Evolutionary conservation across 2,888 invertebrate genomes (phyloP).

Genomic region (Apeira syringaria): DNA sequence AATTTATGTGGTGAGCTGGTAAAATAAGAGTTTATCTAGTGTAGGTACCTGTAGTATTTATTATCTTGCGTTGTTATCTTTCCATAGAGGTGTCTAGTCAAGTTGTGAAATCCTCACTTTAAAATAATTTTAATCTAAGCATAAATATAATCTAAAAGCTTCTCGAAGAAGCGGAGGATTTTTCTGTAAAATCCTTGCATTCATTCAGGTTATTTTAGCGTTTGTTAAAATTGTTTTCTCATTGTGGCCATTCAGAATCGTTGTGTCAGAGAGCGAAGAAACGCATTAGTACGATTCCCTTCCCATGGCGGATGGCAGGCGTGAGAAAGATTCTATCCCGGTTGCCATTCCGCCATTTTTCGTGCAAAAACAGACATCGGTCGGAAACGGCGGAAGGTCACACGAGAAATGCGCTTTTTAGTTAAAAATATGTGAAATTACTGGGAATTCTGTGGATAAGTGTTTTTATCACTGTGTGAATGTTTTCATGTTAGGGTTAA

Average conservation of each 20-base stretch:
- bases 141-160: no score
- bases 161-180: no score
- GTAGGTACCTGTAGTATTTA: no score
- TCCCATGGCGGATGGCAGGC: constrained; percentile 67
- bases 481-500: neutral
- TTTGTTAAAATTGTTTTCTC: neutral
- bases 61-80: no score
- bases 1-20: no score
- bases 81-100: no score
- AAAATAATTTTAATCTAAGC: no score
- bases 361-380: constrained; percentile 64
- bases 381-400: constrained; percentile 69
- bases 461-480: constrained; percentile 19
- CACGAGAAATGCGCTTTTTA: constrained; percentile 65
- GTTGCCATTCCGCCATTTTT: constrained; percentile 58
- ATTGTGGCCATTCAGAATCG: constrained; percentile 9
- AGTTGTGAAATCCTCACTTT: no score
- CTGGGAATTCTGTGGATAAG: constrained; percentile 26
- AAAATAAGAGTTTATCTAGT: no score
- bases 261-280: constrained; percentile 9
- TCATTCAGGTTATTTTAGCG: neutral
- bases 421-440: constrained; percentile 43
- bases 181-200: no score
- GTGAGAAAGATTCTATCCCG: constrained; percentile 79
- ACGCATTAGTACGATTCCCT: constrained; percentile 48